phyloP scores from a whole-genome alignment of 2,888 invertebrate genomes.

The Xestobium rufovillosum region DNA sequence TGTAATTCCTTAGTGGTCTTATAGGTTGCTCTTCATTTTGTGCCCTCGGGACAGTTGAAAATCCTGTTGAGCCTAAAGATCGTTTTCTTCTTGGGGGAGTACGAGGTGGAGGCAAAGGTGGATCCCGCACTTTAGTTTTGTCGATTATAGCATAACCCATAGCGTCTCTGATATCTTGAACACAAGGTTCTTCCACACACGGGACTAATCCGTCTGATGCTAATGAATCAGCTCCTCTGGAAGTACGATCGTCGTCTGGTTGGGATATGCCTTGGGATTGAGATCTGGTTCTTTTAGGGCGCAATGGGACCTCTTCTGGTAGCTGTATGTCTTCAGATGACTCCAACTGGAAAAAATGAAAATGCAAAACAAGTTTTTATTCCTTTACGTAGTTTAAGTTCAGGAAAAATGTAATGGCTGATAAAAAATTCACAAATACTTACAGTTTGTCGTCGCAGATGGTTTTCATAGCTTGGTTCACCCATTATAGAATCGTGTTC shows the following conservation, averaged over 20 bases:
- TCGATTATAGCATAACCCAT: conserved; percentile 72
- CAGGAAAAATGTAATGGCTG: no score
- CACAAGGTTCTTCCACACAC: conserved; percentile 38
- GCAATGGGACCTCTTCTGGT: conserved; percentile 45
- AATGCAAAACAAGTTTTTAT: background rate
- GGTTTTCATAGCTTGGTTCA: conserved; percentile 14
- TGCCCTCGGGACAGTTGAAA: conserved; percentile 59
- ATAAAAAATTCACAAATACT: no score
- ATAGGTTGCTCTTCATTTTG: conserved; percentile 47
- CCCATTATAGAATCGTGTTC: conserved; percentile 37
- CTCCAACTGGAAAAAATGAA: no score
- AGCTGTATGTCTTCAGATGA: conserved; percentile 2
- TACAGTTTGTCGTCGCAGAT: no score
- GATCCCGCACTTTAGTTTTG: conserved; percentile 48
- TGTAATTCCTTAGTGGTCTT: conserved; percentile 53
- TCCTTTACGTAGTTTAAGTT: no score
- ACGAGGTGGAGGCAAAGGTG: conserved; percentile 52
- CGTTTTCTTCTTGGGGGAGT: conserved; percentile 53
- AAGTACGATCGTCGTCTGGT: conserved; percentile 46
- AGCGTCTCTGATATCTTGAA: conserved; percentile 36
- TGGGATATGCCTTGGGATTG: conserved; percentile 49
- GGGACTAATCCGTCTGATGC: conserved; percentile 42
- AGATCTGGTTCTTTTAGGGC: conserved; percentile 51
- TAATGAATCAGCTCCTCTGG: conserved; percentile 57
- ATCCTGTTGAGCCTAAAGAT: conserved; percentile 44